Percentiles rank a stretch among this genome's conserved stretches.
Evolutionary conservation across 2,888 invertebrate species (phyloP).

Genomic region (Lampropteryx suffumata): DNA sequence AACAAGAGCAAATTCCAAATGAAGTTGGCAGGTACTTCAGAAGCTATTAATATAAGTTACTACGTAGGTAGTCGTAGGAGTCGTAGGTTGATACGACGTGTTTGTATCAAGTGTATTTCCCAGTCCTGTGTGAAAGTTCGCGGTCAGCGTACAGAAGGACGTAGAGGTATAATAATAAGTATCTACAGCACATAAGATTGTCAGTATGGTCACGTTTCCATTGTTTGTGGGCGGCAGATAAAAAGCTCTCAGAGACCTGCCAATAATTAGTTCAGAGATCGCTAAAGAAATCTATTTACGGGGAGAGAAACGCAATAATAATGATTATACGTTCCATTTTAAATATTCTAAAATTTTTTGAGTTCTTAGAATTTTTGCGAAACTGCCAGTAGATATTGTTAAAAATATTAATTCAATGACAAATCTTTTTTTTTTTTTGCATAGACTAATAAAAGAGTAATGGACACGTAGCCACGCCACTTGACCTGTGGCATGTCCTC

Average conservation of each 20-base stretch:
- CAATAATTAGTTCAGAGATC: conserved; percentile 74
- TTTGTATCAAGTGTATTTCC: conserved; percentile 9
- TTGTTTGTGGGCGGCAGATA: conserved; percentile 74
- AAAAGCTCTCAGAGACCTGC: conserved; percentile 73
- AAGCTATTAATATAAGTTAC: conserved; percentile 18
- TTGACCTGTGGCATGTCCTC: conserved; percentile 47
- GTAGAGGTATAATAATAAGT: conserved; percentile 47
- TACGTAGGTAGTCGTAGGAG: too few species aligned
- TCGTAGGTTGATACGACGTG: not conserved
- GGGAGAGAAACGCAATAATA: too few species aligned
- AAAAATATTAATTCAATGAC: too few species aligned
- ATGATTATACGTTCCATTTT: too few species aligned
- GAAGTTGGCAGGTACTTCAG: conserved; percentile 9
- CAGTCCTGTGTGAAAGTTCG: conserved; percentile 15
- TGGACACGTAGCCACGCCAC: conserved; percentile 24
- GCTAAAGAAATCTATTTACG: conserved; percentile 60
- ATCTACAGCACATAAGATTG: conserved; percentile 50
- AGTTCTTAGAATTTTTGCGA: too few species aligned
- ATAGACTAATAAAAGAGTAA: conserved; percentile 11
- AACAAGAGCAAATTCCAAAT: conserved; percentile 30
- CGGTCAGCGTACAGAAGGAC: conserved; percentile 15
- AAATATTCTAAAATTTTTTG: too few species aligned
- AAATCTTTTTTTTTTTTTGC: too few species aligned
- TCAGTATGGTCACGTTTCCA: conserved; percentile 78
- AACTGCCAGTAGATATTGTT: too few species aligned